Evolutionary conservation across 2,113 vertebrate species (phyloP), one percentile per base, ranked within the genome.

Genomic region (Delphinus delphis): DNA sequence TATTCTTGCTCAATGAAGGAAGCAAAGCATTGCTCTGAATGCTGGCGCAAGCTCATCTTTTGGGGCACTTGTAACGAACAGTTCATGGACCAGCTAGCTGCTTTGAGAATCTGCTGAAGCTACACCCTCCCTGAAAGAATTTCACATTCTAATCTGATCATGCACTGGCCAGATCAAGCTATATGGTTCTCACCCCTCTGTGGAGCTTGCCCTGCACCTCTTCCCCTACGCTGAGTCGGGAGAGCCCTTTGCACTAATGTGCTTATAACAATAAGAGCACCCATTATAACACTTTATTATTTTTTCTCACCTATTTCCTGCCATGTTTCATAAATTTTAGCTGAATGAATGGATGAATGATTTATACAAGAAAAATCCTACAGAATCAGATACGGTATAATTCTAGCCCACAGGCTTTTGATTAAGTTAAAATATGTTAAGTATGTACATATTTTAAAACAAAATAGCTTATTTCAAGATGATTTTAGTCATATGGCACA

Each of bases 401-500:
- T 76, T 71, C 50, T 65, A 73, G 58, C 26, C 26, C 70, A 80
- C 20, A 79, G 60, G 8, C 2, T 97, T 96, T 88, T 84, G 95
- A 74, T 93, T 91, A 94, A 83, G 76, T 90, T 95, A 86, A 92
- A 95, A 84, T 80, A 94, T 26, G 41, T 88, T 92, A 83, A 93
- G 26, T 70, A 86, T 79, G 73, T 71, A 31, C 53, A 87, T 67
- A 96, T 92, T 97, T 96, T 87, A 92, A 97, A 93, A 25, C 23
- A 95, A 94, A 85, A 26, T 95, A 83, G 63, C 15, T 93, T 80
- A 91, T 83, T 96, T 93, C 58, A 95, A 93, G 33, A 93, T 97
- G 55, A 87, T 74, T 93, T 95, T 86, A 96, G 79, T 97, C 93
- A 95, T 83, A 93, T 41, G 70, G 76, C 89, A 95, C 60, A 97